Evolutionary conservation across 2,113 vertebrate genomes (phyloP), one percentile per base, ranked within the genome.

Genomic region (Paramisgurnus dabryanus): DNA sequence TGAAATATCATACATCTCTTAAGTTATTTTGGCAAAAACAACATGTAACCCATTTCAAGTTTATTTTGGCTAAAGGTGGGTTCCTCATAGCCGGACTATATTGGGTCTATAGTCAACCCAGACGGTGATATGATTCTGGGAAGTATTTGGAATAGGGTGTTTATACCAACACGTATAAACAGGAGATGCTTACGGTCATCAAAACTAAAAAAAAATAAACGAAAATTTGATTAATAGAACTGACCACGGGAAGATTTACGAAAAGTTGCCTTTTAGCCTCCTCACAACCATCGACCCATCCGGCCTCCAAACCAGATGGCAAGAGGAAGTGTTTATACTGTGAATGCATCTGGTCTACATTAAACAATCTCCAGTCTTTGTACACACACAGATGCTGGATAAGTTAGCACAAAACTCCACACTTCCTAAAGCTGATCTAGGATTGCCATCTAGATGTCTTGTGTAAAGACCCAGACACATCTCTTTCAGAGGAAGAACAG

Each of bases 241-340:
- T 74, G 55, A 50, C 41, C 10, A 9, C 53, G 12, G 27, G 39
- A 43, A 47, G 40, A 13, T 78, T 57, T 5, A 72, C 12, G 17
- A 7, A 43, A 68, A 63, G 4, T 49, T 13, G 57, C 15, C 58
- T 6, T 22, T 40, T 64, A 15, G 17, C 57, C 27, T 64, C 6
- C 58, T 61, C 12, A 41, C 11, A 78, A 72, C 22, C 10, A 58
- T 58, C 61, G 41, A 58, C 68, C 53, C 50, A 81, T 78, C 18
- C 41, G 8, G 7, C 27, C 66, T 58, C 15, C 9, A 27, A 43
- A 73, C 53, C 47, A 79, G 70, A 85, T 77, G 80, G 76, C 69
- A 61, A 69, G 79, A 63, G 78, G 66, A 82, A 77, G 43, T 86
- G 81, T 87, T 86, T 85, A 86, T 73, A 80, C 66, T 83, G 8